Base-by-base conservation (phyloP, 2,113 vertebrate species). In the Montifringilla adamsi region DNA sequence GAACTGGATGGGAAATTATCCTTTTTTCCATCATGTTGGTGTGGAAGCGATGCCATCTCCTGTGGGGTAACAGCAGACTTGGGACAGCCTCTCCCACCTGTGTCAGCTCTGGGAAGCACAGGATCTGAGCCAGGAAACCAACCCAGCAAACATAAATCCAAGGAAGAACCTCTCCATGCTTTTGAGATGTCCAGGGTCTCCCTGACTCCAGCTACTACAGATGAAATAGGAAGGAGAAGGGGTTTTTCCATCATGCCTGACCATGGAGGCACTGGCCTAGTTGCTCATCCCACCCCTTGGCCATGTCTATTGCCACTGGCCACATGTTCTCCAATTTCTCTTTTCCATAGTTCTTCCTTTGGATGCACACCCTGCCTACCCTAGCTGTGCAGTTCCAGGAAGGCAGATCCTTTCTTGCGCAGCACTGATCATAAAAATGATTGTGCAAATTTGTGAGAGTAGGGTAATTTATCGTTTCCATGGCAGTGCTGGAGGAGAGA, bases 301-400 rank as follows among this genome's bases (percentile, higher is more conserved):
- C 58, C 35, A 0, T 0, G 1, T 31, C 27, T 46, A 0, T 30
- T 47, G n/a, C 16, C 55, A 20, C 31, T 30, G 58, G 37, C 19
- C 49, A 28, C 27, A 6, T 31, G 46, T 41, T 41, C n/a, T 78
- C 9, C 7, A 3, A 2, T 56, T 56, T n/a, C 46, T 52, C 23
- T n/a, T 69, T 49, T 8, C 70, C 60, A 1, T 4, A 2, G 15
- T 23, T 50, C 11, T 55, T 81, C 44, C 30, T 37, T 27, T 37
- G 70, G 60, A 52, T 22, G 1, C 31, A 1, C 33, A 33, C 19
- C 46, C 35, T 55, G 53, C 52, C 39, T 44, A n/a, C 49, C 62
- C 75, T 60, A 70, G 47, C 75, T 44, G 24, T 3, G 67, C 63
- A 22, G 14, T n/a, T 67, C n/a, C 63, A 62, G 26, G 33, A 53